Evolutionary conservation across 2,797 vertebrate genomes (phyloP), one percentile per base, ranked within the genome.

Genomic region (Anableps anableps): DNA sequence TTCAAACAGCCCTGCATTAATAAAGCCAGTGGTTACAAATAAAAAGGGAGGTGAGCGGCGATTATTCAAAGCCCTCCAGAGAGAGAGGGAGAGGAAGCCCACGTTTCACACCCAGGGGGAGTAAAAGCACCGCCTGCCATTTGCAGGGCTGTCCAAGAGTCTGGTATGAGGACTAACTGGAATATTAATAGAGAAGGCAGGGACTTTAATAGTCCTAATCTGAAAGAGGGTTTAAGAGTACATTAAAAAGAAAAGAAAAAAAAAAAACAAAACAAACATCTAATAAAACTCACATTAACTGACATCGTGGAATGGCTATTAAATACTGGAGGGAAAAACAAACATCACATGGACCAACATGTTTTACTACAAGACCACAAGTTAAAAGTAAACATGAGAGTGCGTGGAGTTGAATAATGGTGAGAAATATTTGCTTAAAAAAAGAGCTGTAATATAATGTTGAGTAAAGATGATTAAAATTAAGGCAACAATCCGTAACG

Each of bases 1-100:
- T 95, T 95, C 91, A 94, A 88, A 91, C 85, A 80, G 88, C 83
- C 64, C 90, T 90, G 92, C 93, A 93, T 94, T 95, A 93, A 94
- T 94, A 93, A 45, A 92, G 89, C 90, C 90, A 93, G 92, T 93
- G 92, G 94, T 92, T 93, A 93, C 92, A 93, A 90, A 91, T 89
- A 80, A 92, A 92, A 93, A 89, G 83, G 87, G 88, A 91, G 92
- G 88, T 91, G 89, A 92, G 90, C 83, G 4, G 83, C 86, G 82
- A 93, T 93, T 90, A 94, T 94, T 94, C 91, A 94, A 87, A 89
- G 81, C 83, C 83, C 81, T 88, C 83, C 78, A 47, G 47, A 78
- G 66, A 80, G 88, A 75, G 81, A 74, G 77, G 5, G 80, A 75
- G 88, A 87, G 80, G 84, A 87, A 87, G 88, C 82, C 85, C 85